These are phyloP conservation scores for Odontamblyopus lacepedii DNA, from an alignment of 2,797 vertebrate genomes.

Conservation along the genomic window DNA sequence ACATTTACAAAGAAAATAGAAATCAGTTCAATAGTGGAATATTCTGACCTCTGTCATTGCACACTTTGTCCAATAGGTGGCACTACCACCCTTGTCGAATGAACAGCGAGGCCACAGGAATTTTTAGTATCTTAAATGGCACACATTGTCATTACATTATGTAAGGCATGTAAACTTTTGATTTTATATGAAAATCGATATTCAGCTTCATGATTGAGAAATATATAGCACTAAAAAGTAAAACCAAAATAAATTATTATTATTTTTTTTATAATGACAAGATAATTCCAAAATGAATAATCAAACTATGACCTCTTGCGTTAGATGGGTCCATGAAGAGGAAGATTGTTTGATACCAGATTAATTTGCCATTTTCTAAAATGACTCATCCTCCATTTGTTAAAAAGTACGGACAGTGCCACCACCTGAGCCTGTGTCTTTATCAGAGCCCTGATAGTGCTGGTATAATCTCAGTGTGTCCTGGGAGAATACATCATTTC, in stretches of 20 bases:
- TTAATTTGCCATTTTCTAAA: neutral
- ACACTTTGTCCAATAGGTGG: conserved; percentile 55
- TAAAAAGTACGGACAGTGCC: conserved; percentile 13
- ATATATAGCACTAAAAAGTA: neutral
- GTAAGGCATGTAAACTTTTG: neutral
- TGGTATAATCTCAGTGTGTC: conserved; percentile 39
- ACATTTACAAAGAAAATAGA: neutral
- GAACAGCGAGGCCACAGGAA: neutral
- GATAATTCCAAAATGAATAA: conserved; percentile 9
- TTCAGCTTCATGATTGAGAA: neutral
- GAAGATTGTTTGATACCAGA: neutral
- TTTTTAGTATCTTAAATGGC: neutral
- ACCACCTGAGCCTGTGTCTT: conserved; percentile 44
- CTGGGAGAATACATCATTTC: conserved; percentile 49
- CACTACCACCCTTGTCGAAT: conserved; percentile 33
- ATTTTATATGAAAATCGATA: neutral
- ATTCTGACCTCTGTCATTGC: conserved; percentile 29
- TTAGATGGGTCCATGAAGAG: conserved; percentile 17
- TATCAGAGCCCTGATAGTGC: conserved; percentile 26
- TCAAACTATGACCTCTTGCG: neutral
- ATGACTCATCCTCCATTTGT: neutral
- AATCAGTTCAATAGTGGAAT: neutral
- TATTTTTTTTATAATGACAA: neutral
- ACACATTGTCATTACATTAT: neutral
- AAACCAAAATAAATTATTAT: neutral